Conservation (phyloP, 2,113 vertebrate species). For the Enhydra lutris region DNA sequence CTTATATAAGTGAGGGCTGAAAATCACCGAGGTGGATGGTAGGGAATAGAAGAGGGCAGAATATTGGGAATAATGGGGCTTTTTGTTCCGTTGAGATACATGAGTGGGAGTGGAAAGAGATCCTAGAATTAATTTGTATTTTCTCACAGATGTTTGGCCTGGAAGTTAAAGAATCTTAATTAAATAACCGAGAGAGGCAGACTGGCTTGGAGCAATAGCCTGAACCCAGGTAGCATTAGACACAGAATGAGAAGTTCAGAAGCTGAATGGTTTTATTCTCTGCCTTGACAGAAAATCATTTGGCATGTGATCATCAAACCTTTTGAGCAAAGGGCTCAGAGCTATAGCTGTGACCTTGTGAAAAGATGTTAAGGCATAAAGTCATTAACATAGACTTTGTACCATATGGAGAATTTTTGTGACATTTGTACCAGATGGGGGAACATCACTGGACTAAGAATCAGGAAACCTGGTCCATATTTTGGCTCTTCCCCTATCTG, state of each 20-base stretch:
- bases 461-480: background rate
- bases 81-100: slow-evolving; percentile 1
- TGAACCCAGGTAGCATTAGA: background rate
- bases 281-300: background rate
- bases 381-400: background rate
- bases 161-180: background rate
- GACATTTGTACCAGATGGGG: background rate
- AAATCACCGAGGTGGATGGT: background rate
- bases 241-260: background rate
- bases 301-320: background rate
- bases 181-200: background rate
- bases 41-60: background rate
- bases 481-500: background rate
- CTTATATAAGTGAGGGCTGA: background rate
- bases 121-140: background rate
- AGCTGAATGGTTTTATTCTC: background rate
- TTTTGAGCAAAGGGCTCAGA: background rate
- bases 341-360: background rate
- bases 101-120: background rate
- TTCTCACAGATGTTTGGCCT: background rate
- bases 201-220: background rate
- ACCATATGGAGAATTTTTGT: background rate
- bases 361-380: background rate
- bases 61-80: background rate
- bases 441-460: background rate